Percentiles rank a stretch among this genome's conserved stretches.
Evolutionary conservation across 2,113 vertebrate genomes (phyloP).

Genomic region (Megaceryle torquata): DNA sequence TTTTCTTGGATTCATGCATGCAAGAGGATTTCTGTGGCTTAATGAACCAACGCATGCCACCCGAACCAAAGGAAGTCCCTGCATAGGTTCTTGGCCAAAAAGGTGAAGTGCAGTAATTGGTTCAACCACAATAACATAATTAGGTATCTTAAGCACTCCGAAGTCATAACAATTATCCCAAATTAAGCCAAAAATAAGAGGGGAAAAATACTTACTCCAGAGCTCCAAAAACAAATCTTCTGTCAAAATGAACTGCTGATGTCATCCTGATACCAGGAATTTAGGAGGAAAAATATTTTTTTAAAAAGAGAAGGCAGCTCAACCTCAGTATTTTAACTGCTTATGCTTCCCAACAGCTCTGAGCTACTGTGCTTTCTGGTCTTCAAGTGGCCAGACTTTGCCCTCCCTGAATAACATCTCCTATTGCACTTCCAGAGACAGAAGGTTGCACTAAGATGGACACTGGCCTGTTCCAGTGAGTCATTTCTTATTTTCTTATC

Average conservation of each 20-base stretch:
- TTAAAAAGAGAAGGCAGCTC: background rate
- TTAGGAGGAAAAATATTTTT: rapidly evolving
- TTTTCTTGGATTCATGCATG: background rate
- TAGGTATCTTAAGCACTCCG: background rate
- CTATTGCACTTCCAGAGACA: background rate
- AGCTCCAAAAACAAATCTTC: background rate
- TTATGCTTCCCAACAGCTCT: background rate
- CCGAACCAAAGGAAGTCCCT: background rate
- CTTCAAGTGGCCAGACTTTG: background rate
- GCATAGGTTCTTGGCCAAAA: background rate
- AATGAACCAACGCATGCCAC: rapidly evolving
- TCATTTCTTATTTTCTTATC: background rate
- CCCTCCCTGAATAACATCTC: background rate
- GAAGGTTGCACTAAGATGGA: background rate
- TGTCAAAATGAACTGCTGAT: background rate
- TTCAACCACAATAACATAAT: background rate
- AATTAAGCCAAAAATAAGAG: background rate
- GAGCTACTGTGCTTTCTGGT: background rate
- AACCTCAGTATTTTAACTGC: rapidly evolving
- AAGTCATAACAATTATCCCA: background rate
- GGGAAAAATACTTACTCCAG: background rate
- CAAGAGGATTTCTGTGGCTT: background rate
- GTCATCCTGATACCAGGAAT: background rate
- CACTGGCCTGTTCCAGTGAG: background rate
- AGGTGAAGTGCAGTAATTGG: background rate